phyloP scores from a whole-genome alignment of 2,888 invertebrate species.

The Polylopha cassiicola region DNA sequence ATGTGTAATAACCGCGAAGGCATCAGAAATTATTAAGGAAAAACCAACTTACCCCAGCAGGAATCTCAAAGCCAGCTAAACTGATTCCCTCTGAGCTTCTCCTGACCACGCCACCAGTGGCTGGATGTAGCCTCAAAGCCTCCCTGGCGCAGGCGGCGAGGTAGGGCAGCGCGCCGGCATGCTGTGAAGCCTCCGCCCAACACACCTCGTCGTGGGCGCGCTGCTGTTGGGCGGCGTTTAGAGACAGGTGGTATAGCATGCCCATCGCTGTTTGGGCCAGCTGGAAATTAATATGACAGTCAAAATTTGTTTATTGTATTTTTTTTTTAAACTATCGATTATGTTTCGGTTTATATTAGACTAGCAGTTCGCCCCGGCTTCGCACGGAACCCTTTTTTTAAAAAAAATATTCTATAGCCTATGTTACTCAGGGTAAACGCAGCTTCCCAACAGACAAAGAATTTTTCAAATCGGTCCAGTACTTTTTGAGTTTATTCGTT shows the following conservation, averaged over 20 bases:
- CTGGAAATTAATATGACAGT: constrained; percentile 32
- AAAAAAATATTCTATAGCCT: too few relatives aligned
- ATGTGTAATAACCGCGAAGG: too few relatives aligned
- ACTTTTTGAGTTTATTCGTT: too few relatives aligned
- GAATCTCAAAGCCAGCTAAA: constrained; percentile 61
- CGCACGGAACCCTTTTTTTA: too few relatives aligned
- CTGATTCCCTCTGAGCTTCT: constrained; percentile 45
- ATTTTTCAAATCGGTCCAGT: too few relatives aligned
- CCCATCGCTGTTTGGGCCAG: constrained; percentile 62
- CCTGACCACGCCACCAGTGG: constrained; percentile 62
- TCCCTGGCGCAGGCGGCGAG: constrained; percentile 53
- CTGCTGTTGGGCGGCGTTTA: constrained; percentile 65
- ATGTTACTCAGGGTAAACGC: too few relatives aligned
- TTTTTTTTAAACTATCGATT: too few relatives aligned
- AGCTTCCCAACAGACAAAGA: too few relatives aligned
- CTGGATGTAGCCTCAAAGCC: constrained; percentile 60
- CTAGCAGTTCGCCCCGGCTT: too few relatives aligned
- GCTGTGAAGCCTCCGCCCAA: constrained; percentile 52
- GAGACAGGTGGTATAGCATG: constrained; percentile 62
- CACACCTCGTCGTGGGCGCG: constrained; percentile 60
- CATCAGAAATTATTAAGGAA: background rate
- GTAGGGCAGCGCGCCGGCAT: constrained; percentile 52
- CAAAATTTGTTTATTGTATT: constrained; percentile 1
- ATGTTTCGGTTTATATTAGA: too few relatives aligned
- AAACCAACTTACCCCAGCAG: constrained; percentile 65